phyloP scores from a whole-genome alignment of 2,888 invertebrate species.

The Chorisops tibialis region DNA sequence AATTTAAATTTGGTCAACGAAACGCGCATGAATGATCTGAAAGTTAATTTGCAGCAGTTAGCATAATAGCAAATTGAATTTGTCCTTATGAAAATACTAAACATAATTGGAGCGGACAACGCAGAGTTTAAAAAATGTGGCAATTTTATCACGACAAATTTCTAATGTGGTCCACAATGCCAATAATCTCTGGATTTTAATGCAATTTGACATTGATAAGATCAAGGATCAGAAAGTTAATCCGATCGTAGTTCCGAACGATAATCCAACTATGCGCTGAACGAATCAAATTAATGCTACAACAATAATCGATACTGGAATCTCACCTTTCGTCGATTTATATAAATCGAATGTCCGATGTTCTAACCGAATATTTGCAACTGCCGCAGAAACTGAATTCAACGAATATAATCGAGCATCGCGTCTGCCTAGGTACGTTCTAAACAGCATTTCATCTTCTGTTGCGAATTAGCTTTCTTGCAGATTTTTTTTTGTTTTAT shows the following conservation, averaged over 20 bases:
- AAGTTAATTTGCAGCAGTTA: constrained; percentile 41
- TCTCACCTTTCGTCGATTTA: neutral
- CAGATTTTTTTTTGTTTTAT: too few relatives aligned
- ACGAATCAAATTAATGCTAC: constrained; percentile 43
- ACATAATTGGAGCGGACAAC: constrained; percentile 43
- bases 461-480: constrained; percentile 41
- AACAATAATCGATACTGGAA: constrained; percentile 30
- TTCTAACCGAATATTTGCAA: constrained; percentile 36
- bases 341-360: constrained; percentile 31
- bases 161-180: constrained; percentile 46
- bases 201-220: constrained; percentile 49
- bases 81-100: constrained; percentile 48
- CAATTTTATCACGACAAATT: constrained; percentile 41
- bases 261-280: constrained; percentile 38
- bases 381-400: constrained; percentile 33
- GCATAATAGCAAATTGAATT: constrained; percentile 45
- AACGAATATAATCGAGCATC: constrained; percentile 47
- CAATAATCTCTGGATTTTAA: constrained; percentile 49
- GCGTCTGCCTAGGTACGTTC: constrained; percentile 40
- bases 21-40: constrained; percentile 40
- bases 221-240: constrained; percentile 44
- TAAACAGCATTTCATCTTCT: constrained; percentile 43
- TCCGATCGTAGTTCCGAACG: constrained; percentile 37
- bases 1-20: constrained; percentile 38
- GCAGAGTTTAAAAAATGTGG: constrained; percentile 42